Evolutionary conservation across 2,888 invertebrate genomes (phyloP).

Genomic region (Macrophya annulata): DNA sequence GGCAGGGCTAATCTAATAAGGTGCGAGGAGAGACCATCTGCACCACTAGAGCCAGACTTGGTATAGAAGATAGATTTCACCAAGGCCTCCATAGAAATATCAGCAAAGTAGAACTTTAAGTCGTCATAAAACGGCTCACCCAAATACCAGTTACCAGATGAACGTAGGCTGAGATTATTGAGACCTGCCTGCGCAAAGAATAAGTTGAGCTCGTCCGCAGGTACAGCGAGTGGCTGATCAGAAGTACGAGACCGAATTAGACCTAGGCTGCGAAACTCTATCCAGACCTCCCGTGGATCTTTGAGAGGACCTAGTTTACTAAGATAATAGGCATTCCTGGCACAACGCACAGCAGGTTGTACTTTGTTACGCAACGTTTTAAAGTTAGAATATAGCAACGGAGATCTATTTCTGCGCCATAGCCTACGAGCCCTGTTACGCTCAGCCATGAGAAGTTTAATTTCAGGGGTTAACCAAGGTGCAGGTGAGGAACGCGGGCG

Average conservation of each 20-base stretch:
- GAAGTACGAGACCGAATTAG: not conserved
- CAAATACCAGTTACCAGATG: not conserved
- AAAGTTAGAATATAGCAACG: not conserved
- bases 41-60: not conserved
- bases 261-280: not conserved
- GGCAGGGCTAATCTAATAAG: not conserved
- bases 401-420: not conserved
- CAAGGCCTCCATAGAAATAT: not conserved
- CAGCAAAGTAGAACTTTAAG: conserved; percentile 2
- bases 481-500: not conserved
- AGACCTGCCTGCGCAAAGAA: not conserved
- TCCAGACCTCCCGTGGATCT: not conserved
- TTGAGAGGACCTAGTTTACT: not conserved
- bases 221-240: not conserved
- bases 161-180: not conserved
- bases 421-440: not conserved
- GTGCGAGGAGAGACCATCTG: not conserved
- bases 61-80: not conserved
- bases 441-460: not conserved
- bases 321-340: not conserved
- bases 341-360: not conserved
- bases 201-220: not conserved
- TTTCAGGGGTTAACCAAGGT: not conserved
- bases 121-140: not conserved
- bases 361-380: not conserved